These are phyloP conservation scores for Goniozus legneri DNA, from an alignment of 1,140 invertebrate species.

Conservation along the genomic window DNA sequence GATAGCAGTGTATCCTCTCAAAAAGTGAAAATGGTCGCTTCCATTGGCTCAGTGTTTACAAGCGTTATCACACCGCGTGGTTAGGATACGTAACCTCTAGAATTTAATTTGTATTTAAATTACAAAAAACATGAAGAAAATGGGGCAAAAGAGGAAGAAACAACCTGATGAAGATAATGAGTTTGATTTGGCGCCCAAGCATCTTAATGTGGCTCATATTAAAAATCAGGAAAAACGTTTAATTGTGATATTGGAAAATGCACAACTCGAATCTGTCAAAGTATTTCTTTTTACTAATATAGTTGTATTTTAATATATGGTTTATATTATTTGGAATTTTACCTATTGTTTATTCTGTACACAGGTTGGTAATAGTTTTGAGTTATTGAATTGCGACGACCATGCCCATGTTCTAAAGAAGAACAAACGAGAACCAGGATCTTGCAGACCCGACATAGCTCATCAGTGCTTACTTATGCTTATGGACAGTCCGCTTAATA, in stretches of 20 bases:
- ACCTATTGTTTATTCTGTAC: no score
- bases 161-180: constrained; percentile 57
- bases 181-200: constrained; percentile 65
- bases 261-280: constrained; percentile 94
- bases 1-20: no score
- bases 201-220: constrained; percentile 66
- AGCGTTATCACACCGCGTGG: background rate
- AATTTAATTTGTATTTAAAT: constrained; percentile 1
- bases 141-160: constrained; percentile 67
- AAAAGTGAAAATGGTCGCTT: no score
- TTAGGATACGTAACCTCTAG: no score
- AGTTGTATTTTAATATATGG: background rate
- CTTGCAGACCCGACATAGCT: constrained; percentile 88
- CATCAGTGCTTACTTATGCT: constrained; percentile 96
- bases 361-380: constrained; percentile 84
- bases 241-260: constrained; percentile 90
- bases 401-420: constrained; percentile 81
- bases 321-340: background rate
- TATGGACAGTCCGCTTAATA: constrained; percentile 92
- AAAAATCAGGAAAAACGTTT: constrained; percentile 84
- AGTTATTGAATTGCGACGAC: constrained; percentile 92
- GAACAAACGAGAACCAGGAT: constrained; percentile 77
- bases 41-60: no score
- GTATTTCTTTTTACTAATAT: constrained; percentile 55
- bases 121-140: constrained; percentile 27